Percentiles rank a stretch among this genome's conserved stretches.
Conservation (phyloP, 2,888 invertebrate genomes). For the Isotomurus palustris region DNA sequence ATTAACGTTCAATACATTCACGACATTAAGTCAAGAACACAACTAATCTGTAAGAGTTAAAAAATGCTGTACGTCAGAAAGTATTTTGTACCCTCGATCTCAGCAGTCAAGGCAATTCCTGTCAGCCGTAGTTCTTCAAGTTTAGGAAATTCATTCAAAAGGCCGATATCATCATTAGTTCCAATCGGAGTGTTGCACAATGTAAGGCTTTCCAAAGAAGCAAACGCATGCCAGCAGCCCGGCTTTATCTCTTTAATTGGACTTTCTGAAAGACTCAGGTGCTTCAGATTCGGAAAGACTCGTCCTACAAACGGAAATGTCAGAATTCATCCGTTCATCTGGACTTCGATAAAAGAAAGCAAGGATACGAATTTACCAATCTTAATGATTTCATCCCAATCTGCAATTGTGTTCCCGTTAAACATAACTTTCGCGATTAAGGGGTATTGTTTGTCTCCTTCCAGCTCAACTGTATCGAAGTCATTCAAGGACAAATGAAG, state of each 20-base stretch:
- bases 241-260: not conserved
- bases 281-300: slow-evolving; percentile 18
- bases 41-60: too few relatives aligned
- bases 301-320: slow-evolving; percentile 4
- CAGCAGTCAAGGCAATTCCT: slow-evolving; percentile 17
- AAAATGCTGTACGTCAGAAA: too few relatives aligned
- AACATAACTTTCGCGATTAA: slow-evolving; percentile 14
- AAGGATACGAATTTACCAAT: slow-evolving; percentile 10
- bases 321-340: not conserved
- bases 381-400: slow-evolving; percentile 23
- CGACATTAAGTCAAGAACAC: too few relatives aligned
- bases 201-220: slow-evolving; percentile 9
- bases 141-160: slow-evolving; percentile 16
- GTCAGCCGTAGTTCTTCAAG: slow-evolving; percentile 14
- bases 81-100: not conserved
- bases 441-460: not conserved
- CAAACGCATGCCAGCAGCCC: slow-evolving; percentile 3
- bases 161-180: slow-evolving; percentile 9
- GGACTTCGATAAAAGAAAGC: not conserved
- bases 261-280: slow-evolving; percentile 15
- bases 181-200: slow-evolving; percentile 13
- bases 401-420: slow-evolving; percentile 18
- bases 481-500: slow-evolving; percentile 87
- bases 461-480: slow-evolving; percentile 49
- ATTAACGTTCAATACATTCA: not conserved